Conservation (phyloP, 2,113 vertebrate genomes). For the Crotalus viridis region DNA sequence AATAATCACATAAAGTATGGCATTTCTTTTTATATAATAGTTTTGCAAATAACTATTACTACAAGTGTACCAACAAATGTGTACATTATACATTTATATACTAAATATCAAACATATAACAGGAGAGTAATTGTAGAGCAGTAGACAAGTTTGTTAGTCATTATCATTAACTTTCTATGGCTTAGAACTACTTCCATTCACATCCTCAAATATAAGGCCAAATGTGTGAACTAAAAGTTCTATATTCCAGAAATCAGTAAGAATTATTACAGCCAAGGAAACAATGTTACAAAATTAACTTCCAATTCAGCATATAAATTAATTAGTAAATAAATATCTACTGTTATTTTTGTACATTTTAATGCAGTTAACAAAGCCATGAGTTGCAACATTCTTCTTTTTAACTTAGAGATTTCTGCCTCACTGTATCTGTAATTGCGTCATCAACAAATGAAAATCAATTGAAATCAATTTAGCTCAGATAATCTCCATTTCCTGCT, state of each 20-base stretch:
- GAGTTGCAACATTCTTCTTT: constrained; percentile 26
- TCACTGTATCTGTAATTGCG: constrained; percentile 64
- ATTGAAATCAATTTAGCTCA: constrained; percentile 77
- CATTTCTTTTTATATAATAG: neutral
- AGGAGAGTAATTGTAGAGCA: neutral
- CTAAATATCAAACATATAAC: neutral
- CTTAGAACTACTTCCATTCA: neutral
- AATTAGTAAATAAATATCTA: neutral
- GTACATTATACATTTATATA: neutral
- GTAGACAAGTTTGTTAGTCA: neutral
- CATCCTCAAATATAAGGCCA: neutral
- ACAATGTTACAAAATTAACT: neutral
- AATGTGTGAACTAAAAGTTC: neutral
- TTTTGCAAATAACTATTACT: neutral
- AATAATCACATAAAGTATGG: neutral
- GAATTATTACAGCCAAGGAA: neutral
- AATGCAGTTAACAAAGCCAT: constrained; percentile 21
- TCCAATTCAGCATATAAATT: neutral
- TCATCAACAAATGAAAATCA: constrained; percentile 77
- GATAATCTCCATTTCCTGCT: constrained; percentile 71
- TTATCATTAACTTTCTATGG: neutral
- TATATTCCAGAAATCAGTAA: neutral
- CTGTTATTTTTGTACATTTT: neutral
- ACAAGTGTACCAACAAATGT: neutral
- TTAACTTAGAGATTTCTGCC: constrained; percentile 38